Evolutionary conservation across 1,140 invertebrate species (phyloP).

Genomic region (Drosophila albomicans): DNA sequence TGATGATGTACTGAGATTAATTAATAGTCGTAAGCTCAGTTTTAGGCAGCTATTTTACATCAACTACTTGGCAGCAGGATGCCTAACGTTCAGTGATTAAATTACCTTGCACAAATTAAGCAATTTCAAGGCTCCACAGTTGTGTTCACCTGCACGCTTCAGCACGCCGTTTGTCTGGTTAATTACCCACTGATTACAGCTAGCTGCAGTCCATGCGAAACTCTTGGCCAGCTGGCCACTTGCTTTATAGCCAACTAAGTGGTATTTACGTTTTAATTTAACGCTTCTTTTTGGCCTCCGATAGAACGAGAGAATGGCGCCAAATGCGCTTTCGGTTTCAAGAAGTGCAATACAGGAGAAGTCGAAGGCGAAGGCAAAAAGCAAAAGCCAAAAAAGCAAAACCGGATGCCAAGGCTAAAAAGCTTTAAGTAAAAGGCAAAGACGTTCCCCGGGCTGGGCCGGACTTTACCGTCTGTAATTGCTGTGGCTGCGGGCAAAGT

Average conservation of each 20-base stretch:
- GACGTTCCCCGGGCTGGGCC: slow-evolving; percentile 33
- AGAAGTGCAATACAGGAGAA: slow-evolving; percentile 58
- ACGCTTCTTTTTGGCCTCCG: slow-evolving; percentile 59
- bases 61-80: not conserved
- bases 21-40: slow-evolving; percentile 16
- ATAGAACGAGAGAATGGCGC: not conserved
- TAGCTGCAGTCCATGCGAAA: slow-evolving; percentile 14
- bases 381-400: slow-evolving; percentile 44
- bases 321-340: slow-evolving; percentile 77
- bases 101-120: slow-evolving; percentile 72
- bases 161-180: slow-evolving; percentile 50
- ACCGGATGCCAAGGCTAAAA: slow-evolving; percentile 65
- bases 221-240: slow-evolving; percentile 46
- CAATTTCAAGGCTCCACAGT: slow-evolving; percentile 61
- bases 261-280: slow-evolving; percentile 84
- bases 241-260: slow-evolving; percentile 78
- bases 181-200: slow-evolving; percentile 79
- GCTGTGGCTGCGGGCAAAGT: slow-evolving; percentile 63
- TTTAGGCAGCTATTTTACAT: not conserved
- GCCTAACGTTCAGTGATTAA: slow-evolving; percentile 53
- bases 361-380: slow-evolving; percentile 40
- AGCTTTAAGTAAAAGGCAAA: slow-evolving; percentile 67
- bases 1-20: slow-evolving; percentile 25
- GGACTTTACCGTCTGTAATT: slow-evolving; percentile 76
- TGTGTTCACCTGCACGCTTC: slow-evolving; percentile 58